Evolutionary conservation across 2,797 vertebrate species (phyloP).

Genomic region (Siniperca scherzeri): DNA sequence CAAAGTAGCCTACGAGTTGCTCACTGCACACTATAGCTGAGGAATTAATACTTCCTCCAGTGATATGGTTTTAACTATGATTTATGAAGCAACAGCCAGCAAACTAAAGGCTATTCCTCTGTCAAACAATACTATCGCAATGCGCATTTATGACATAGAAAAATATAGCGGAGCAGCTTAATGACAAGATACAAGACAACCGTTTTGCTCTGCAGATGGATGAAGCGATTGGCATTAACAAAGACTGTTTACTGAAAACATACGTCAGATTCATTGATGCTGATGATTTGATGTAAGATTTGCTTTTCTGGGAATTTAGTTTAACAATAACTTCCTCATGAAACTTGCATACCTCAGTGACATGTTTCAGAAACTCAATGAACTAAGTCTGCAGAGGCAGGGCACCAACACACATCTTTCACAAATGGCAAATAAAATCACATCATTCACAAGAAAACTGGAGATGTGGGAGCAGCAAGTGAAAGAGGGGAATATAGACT

Average conservation of each 20-base stretch:
- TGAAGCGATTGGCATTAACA: too few relatives aligned
- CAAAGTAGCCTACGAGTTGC: background rate
- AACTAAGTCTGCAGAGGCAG: slow-evolving; percentile 41
- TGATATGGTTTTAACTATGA: background rate
- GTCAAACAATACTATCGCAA: background rate
- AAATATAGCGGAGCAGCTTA: background rate
- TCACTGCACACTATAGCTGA: background rate
- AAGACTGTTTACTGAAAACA: too few relatives aligned
- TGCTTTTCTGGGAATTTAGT: background rate
- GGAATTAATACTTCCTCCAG: background rate
- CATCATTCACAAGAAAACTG: slow-evolving; percentile 30
- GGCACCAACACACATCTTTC: slow-evolving; percentile 37
- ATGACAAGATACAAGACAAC: background rate
- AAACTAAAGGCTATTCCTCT: background rate
- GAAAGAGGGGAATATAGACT: slow-evolving; percentile 22
- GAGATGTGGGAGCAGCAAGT: slow-evolving; percentile 13
- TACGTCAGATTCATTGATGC: too few relatives aligned
- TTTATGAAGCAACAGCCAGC: background rate
- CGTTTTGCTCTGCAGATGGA: background rate
- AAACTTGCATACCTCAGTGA: slow-evolving; percentile 47
- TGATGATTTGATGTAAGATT: too few relatives aligned
- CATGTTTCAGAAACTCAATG: slow-evolving; percentile 48
- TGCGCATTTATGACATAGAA: background rate
- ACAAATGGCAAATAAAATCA: slow-evolving; percentile 35
- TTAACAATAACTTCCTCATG: slow-evolving; percentile 26